Evolutionary conservation across 2,888 invertebrate genomes (phyloP).

Genomic region (Bibio marci): DNA sequence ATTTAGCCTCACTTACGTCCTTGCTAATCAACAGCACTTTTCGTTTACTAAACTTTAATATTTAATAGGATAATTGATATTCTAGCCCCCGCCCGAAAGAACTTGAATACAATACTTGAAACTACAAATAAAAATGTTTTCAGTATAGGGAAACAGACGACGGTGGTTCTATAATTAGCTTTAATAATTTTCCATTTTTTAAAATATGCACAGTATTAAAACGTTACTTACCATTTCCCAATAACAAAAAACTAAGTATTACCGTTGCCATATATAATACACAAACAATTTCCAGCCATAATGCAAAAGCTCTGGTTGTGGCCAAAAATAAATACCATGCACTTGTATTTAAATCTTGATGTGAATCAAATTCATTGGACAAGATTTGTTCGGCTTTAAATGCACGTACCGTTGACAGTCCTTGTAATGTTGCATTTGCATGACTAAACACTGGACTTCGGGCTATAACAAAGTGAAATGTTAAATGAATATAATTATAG

Average conservation of each 20-base stretch:
- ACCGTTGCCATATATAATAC: constrained; percentile 46
- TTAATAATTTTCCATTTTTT: too few relatives aligned
- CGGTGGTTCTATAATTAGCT: too few relatives aligned
- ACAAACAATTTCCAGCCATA: constrained; percentile 53
- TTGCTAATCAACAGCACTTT: too few relatives aligned
- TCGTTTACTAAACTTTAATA: too few relatives aligned
- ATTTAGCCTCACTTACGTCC: too few relatives aligned
- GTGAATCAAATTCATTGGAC: constrained; percentile 36
- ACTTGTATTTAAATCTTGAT: constrained; percentile 44
- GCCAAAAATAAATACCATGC: constrained; percentile 56
- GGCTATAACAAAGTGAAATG: constrained; percentile 28
- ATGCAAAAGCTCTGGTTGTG: constrained; percentile 52
- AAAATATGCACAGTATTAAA: too few relatives aligned
- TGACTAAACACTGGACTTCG: constrained; percentile 58
- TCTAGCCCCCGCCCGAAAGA: too few relatives aligned
- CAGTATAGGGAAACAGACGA: not conserved
- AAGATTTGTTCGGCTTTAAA: constrained; percentile 42
- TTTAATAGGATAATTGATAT: too few relatives aligned
- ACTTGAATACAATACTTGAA: too few relatives aligned
- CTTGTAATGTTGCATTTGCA: constrained; percentile 49
- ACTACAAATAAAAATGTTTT: too few relatives aligned
- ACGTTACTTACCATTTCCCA: constrained; percentile 17
- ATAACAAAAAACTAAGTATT: constrained; percentile 43
- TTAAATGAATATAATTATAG: too few relatives aligned
- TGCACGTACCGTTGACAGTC: constrained; percentile 56